These are phyloP conservation scores for Passerina amoena DNA, from an alignment of 2,113 vertebrate genomes.

Conservation along the genomic window DNA sequence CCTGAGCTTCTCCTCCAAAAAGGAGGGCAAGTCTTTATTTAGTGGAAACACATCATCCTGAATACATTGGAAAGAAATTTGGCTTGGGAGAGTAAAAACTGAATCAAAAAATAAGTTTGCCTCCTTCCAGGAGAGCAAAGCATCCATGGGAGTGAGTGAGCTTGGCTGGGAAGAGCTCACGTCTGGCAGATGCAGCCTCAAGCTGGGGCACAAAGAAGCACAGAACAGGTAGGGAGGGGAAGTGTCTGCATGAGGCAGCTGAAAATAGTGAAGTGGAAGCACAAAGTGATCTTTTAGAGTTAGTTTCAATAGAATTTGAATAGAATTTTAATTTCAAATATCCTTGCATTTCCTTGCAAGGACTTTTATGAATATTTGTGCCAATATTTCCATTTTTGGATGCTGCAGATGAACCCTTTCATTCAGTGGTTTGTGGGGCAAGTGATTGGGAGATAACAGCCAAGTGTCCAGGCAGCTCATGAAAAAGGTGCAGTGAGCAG, in stretches of 20 bases:
- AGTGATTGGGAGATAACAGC: neutral
- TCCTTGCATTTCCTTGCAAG: neutral
- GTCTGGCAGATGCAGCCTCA: neutral
- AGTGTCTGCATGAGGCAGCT: neutral
- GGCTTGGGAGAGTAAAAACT: neutral
- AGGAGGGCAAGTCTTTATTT: neutral
- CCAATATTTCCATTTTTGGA: neutral
- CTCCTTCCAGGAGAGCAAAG: neutral
- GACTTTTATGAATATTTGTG: neutral
- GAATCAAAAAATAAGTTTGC: neutral
- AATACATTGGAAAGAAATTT: neutral
- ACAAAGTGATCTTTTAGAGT: neutral
- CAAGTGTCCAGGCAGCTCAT: neutral
- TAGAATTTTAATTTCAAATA: neutral
- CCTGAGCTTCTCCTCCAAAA: neutral
- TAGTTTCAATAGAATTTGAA: neutral
- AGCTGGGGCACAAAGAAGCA: neutral
- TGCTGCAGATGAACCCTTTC: neutral
- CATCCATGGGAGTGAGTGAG: neutral
- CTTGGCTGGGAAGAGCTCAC: neutral
- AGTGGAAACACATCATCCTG: neutral
- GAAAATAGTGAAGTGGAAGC: neutral
- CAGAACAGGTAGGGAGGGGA: neutral
- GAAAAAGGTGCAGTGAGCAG: accelerated
- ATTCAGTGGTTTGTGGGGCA: neutral